Evolutionary conservation across 1,140 invertebrate species (phyloP).

Genomic region (Bombus haemorrhoidalis): DNA sequence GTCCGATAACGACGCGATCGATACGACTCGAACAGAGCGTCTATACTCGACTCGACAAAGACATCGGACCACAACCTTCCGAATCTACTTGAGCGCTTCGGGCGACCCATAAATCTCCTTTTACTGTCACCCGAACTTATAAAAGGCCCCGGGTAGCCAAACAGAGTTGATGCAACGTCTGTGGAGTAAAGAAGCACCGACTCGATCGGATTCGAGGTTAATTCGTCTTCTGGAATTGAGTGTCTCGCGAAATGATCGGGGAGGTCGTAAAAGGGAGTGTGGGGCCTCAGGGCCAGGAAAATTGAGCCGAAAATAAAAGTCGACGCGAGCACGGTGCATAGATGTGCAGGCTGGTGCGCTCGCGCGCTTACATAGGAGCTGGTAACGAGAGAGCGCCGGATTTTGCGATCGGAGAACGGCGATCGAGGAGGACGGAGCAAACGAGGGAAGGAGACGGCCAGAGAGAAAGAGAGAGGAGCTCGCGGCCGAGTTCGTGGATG

Average conservation of each 20-base stretch:
- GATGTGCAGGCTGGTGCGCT: neutral
- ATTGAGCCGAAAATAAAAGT: conserved; percentile 9
- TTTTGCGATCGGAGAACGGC: conserved; percentile 54
- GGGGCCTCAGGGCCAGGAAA: neutral
- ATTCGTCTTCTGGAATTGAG: conserved; percentile 21
- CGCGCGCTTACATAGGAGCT: neutral
- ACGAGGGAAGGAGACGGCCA: conserved; percentile 30
- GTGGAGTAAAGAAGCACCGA: neutral
- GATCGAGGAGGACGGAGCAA: conserved; percentile 27
- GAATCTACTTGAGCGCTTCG: neutral
- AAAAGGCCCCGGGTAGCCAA: neutral
- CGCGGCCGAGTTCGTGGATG: conserved; percentile 65
- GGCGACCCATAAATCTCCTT: neutral
- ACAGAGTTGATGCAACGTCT: neutral
- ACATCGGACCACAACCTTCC: neutral
- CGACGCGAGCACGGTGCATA: neutral
- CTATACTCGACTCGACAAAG: neutral
- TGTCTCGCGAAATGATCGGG: neutral
- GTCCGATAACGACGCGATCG: neutral
- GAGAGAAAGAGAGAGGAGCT: conserved; percentile 25
- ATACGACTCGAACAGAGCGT: neutral
- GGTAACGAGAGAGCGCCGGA: conserved; percentile 57
- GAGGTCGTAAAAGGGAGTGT: neutral
- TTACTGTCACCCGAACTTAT: neutral
- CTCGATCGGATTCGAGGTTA: conserved; percentile 15